These are phyloP conservation scores for Eupeodes latifasciatus DNA, from an alignment of 2,888 invertebrate genomes.

Conservation along the genomic window DNA sequence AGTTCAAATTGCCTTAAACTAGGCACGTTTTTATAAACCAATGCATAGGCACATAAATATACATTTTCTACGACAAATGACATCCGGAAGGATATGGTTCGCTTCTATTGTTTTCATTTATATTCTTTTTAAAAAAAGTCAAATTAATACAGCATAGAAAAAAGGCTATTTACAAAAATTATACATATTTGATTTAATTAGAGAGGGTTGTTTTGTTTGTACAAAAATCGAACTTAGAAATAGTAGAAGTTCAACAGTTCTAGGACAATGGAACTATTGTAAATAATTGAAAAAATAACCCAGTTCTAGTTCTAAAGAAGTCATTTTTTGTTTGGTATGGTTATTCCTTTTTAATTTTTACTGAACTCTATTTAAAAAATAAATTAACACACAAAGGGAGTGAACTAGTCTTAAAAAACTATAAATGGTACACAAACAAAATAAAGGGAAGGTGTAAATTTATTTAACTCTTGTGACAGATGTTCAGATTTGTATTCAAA, in stretches of 20 bases:
- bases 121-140: conserved; percentile 5
- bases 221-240: background rate
- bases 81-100: conserved; percentile 51
- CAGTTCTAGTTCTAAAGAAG: background rate
- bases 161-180: conserved; percentile 21
- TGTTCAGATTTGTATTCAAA: background rate
- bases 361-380: background rate
- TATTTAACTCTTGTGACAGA: background rate
- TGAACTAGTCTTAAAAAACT: background rate
- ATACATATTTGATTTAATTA: conserved; percentile 45
- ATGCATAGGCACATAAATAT: background rate
- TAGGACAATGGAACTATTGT: conserved; percentile 56
- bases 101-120: conserved; percentile 6
- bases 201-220: conserved; percentile 22
- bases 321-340: conserved; percentile 22
- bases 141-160: conserved; percentile 8
- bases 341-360: background rate
- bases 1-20: conserved; percentile 71
- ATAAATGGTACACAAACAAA: background rate
- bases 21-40: conserved; percentile 24
- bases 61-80: conserved; percentile 11
- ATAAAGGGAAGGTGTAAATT: background rate
- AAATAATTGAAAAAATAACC: background rate
- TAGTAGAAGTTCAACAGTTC: background rate
- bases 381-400: background rate